These are phyloP conservation scores for Muschampia plurimacula DNA, from an alignment of 2,888 invertebrate genomes.

Conservation along the genomic window DNA sequence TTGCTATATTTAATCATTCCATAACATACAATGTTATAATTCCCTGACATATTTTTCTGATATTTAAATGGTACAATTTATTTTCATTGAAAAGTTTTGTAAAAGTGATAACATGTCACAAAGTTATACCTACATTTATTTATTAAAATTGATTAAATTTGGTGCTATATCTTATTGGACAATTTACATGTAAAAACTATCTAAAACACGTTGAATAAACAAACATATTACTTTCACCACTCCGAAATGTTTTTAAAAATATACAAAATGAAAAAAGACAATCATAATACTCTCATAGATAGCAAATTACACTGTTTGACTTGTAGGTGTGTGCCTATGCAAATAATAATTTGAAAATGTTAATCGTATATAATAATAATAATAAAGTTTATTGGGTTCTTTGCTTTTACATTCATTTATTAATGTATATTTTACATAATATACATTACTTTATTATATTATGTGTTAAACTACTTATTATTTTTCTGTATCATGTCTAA, in stretches of 20 bases:
- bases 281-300: constrained; percentile 12
- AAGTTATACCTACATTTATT: not conserved
- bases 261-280: constrained; percentile 15
- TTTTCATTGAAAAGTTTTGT: constrained; percentile 4
- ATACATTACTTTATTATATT: not conserved
- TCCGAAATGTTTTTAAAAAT: too few species aligned
- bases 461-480: not conserved
- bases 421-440: too few species aligned
- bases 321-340: not conserved
- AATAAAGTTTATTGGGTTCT: too few species aligned
- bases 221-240: too few species aligned
- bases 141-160: constrained; percentile 29
- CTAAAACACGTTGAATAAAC: not conserved
- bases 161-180: constrained; percentile 54
- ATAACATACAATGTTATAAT: constrained; percentile 20
- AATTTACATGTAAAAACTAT: not conserved
- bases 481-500: not conserved
- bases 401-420: not conserved
- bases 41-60: not conserved
- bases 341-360: not conserved
- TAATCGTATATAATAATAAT: not conserved
- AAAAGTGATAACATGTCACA: constrained; percentile 14
- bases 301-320: not conserved
- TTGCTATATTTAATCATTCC: constrained; percentile 30
- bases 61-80: not conserved